Percentiles rank a stretch among this genome's conserved stretches.
Evolutionary conservation across 2,888 invertebrate species (phyloP).

Genomic region (Brachyopa scutellaris): DNA sequence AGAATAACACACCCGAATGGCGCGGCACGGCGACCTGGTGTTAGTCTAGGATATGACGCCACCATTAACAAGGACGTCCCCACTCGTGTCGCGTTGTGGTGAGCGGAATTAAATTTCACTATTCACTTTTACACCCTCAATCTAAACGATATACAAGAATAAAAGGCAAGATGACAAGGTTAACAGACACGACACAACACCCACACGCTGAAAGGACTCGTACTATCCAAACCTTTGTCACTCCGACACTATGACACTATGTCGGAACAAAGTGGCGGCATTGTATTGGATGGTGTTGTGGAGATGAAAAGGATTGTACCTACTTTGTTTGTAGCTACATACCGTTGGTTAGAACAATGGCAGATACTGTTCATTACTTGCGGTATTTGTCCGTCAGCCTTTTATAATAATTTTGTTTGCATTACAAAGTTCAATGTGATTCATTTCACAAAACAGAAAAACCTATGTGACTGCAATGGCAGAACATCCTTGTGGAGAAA

Average conservation of each 20-base stretch:
- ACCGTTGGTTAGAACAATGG: conserved; percentile 1
- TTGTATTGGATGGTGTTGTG: neutral
- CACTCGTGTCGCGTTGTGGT: neutral
- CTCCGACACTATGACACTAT: conserved; percentile 30
- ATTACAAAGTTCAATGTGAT: conserved; percentile 51
- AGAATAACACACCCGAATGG: neutral
- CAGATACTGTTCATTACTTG: conserved; percentile 27
- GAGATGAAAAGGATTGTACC: conserved; percentile 1
- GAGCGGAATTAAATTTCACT: conserved; percentile 35
- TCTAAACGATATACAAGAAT: neutral
- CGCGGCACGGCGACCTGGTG: neutral
- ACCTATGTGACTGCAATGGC: neutral
- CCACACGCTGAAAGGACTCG: neutral
- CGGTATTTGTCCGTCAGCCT: neutral
- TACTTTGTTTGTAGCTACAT: too few relatives aligned
- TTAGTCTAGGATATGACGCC: neutral
- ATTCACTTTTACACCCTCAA: conserved; percentile 20
- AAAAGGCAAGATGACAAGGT: conserved; percentile 35
- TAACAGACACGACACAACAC: conserved; percentile 31
- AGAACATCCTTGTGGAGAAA: neutral
- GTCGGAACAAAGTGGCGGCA: conserved; percentile 9
- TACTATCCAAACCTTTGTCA: conserved; percentile 51
- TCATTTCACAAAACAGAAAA: conserved; percentile 31
- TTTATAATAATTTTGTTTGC: conserved; percentile 9
- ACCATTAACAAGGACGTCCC: neutral